Base-by-base conservation (phyloP, 1,140 invertebrate species). In the Pachyrhynchus sulphureomaculatus region DNA sequence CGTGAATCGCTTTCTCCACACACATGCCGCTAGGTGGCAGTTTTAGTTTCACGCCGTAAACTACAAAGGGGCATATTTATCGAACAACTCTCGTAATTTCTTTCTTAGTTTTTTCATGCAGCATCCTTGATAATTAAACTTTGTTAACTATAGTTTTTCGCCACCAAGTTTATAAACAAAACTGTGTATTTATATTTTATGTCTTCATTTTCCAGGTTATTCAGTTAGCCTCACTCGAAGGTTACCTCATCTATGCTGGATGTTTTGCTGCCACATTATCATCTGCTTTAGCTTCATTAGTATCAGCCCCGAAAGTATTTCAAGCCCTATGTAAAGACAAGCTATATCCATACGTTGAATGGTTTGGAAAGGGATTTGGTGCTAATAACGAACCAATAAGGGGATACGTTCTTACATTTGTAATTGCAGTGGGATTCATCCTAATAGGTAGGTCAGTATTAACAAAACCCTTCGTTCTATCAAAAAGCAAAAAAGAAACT, bases 231-330 rank as follows among this genome's bases (percentile, higher is more conserved):
- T 91, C 95, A 0, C 88, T 80, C 0, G 94, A 92, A 77, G 92
- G 93, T 1, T 94, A 93, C 0, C 79, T 99, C 4, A 96, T 99
- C 67, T 97, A 96, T 71, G 93, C 92, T 20, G 96, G 96, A 0
- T 97, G 95, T 72, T 98, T 97, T 77, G 94, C 96, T 1, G 96
- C 96, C 1, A 97, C 96, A 0, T 77, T 99, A 9, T 96, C 94
- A 2, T 97, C 95, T 6, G 96, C 97, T 1, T 80, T 99, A 26
- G 96, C 96, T 1, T 95, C 93, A 62, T 81, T 99, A 41, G 95
- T 99, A 0, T 95, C 93, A 13, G 97, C 96, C 0, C 97, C 97
- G 0, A 92, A 92, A 83, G 66, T 68, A 4, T 92, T 95, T 71
- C 93, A 97, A 86, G 95, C 95, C 42, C 82, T 99, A 4, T 98